Evolutionary conservation across 2,888 invertebrate genomes (phyloP), one percentile per base, ranked within the genome.

Genomic region (Clivina fossor): DNA sequence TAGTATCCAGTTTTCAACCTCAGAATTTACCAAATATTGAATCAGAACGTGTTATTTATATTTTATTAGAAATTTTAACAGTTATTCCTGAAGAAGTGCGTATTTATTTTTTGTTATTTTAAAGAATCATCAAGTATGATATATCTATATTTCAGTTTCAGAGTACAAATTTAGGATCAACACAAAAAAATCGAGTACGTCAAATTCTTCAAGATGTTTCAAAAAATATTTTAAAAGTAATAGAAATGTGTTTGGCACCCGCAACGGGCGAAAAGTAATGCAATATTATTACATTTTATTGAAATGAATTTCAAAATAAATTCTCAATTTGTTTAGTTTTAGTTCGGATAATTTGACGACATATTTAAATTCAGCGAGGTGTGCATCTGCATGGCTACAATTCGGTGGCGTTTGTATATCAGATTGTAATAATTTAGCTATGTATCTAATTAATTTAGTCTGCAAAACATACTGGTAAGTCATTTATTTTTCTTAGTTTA

Each of bases 71-170:
- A 77, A 86, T 94, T 30, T 77, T 95, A 11, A 86, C 88, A 64
- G 88, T 90, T 50, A 83, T 95, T 68, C 93, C 94, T 19, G 90
- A 89, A 76, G 94, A 95, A 79, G 92, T 91, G 35, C 66, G 64
- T 62, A 62, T 66, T 58, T 57, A 28, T 55, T 7, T 24, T 40
- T 7, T n/a, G 4, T 33, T 44, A 30, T 44, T 30, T 11, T 33
- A 26, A 26, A 7, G 26, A 7, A 26, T 7, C 26, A 7, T 8
- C 5, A 5, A 26, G 5, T 7, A 26, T 26, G 15, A 16, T 43
- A 1, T 30, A 44, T 11, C 5, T 40, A 56, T 57, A 47, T 64
- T 64, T 59, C 58, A 76, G 76, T 77, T 76, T 69, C 74, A 75
- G 67, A 76, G 74, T 56, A 75, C 74, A 55, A 68, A 70, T 48